These are phyloP conservation scores for Oncorhynchus kisutch DNA, from an alignment of 2,113 vertebrate genomes.

Conservation along the genomic window DNA sequence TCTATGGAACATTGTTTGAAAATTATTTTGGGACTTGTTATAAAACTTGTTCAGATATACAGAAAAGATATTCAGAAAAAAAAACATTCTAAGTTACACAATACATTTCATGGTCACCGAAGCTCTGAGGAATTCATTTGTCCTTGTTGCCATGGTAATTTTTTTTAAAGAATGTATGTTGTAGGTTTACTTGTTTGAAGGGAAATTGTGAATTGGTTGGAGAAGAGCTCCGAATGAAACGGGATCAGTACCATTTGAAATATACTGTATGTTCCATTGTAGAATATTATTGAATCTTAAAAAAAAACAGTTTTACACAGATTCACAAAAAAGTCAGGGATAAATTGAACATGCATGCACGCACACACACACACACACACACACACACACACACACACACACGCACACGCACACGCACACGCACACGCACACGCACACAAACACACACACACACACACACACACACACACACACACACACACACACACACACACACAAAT, in stretches of 20 bases:
- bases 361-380: neutral
- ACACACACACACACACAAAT: conserved; percentile 10
- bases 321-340: too few species aligned
- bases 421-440: neutral
- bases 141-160: conserved; percentile 56
- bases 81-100: conserved; percentile 44
- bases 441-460: conserved; percentile 4
- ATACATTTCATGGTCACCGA: conserved; percentile 44
- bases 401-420: neutral
- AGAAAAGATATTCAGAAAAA: conserved; percentile 27
- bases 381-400: neutral
- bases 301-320: too few species aligned
- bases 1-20: neutral
- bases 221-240: neutral
- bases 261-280: too few species aligned
- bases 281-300: too few species aligned
- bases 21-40: neutral
- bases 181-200: conserved; percentile 43
- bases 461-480: conserved; percentile 2
- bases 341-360: neutral
- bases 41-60: neutral
- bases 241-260: too few species aligned
- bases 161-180: conserved; percentile 39
- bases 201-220: conserved; percentile 37
- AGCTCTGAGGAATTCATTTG: conserved; percentile 45